Conservation (phyloP, 1,140 invertebrate genomes). For the Pectinophora gossypiella region DNA sequence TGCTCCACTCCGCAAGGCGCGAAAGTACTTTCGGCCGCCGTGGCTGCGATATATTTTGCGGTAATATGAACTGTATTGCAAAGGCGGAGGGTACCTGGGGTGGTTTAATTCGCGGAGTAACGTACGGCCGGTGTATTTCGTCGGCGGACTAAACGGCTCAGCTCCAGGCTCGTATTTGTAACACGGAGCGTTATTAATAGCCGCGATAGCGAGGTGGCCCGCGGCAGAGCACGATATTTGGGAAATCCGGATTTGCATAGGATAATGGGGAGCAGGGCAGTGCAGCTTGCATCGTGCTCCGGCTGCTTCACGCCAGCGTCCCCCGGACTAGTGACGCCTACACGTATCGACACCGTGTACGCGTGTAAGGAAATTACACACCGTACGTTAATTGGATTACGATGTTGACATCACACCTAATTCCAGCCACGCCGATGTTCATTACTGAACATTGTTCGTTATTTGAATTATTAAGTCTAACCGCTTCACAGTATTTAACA, state of each 20-base stretch:
- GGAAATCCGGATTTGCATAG: slow-evolving; percentile 72
- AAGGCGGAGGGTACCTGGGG: not conserved
- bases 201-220: slow-evolving; percentile 60
- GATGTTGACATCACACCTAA: too few relatives aligned
- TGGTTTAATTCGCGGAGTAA: slow-evolving; percentile 18
- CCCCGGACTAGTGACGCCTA: slow-evolving; percentile 9
- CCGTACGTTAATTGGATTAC: too few relatives aligned
- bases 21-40: not conserved
- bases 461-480: too few relatives aligned
- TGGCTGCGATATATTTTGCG: not conserved
- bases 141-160: slow-evolving; percentile 45
- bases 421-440: too few relatives aligned
- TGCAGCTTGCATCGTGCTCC: slow-evolving; percentile 36
- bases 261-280: slow-evolving; percentile 55
- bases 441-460: too few relatives aligned
- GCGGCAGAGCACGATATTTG: slow-evolving; percentile 60
- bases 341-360: slow-evolving; percentile 17
- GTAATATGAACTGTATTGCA: not conserved
- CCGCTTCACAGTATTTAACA: too few relatives aligned
- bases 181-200: slow-evolving; percentile 62
- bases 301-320: slow-evolving; percentile 11
- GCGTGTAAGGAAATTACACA: too few relatives aligned
- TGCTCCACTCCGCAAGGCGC: not conserved
- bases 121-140: slow-evolving; percentile 53
- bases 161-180: slow-evolving; percentile 52